phyloP scores from a whole-genome alignment of 2,888 invertebrate genomes.

The Chaitophorus viminalis region DNA sequence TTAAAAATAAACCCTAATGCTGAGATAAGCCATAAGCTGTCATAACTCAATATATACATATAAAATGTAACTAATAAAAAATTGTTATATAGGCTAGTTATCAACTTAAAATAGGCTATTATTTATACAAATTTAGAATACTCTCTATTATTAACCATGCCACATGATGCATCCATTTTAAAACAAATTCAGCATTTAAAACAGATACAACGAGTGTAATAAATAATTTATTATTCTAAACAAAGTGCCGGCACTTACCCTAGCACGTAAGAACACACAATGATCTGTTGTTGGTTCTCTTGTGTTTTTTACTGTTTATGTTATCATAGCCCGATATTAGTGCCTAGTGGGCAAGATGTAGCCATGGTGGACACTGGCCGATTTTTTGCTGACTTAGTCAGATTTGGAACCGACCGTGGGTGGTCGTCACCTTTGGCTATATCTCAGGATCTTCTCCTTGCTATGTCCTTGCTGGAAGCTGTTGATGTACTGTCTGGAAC shows the following conservation, averaged over 20 bases:
- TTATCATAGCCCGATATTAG: slow-evolving; percentile 54
- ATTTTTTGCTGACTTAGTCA: slow-evolving; percentile 40
- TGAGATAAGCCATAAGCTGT: slow-evolving; percentile 59
- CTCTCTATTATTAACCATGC: slow-evolving; percentile 44
- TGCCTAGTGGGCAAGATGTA: slow-evolving; percentile 55
- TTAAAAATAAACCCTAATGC: slow-evolving; percentile 58
- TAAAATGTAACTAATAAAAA: slow-evolving; percentile 42
- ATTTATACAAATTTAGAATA: slow-evolving; percentile 59
- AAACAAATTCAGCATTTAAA: slow-evolving; percentile 15
- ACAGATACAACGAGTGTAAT: background rate
- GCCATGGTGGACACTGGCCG: slow-evolving; percentile 40
- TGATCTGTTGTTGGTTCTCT: background rate
- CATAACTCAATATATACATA: slow-evolving; percentile 53
- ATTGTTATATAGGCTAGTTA: slow-evolving; percentile 54
- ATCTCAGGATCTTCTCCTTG: slow-evolving; percentile 63
- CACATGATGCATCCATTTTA: slow-evolving; percentile 11
- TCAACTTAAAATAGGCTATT: slow-evolving; percentile 54
- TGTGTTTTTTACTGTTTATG: slow-evolving; percentile 19
- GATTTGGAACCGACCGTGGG: slow-evolving; percentile 55
- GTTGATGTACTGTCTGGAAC: slow-evolving; percentile 38
- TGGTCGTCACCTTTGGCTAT: slow-evolving; percentile 62
- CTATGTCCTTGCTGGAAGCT: slow-evolving; percentile 57
- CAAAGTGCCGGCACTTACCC: slow-evolving; percentile 61
- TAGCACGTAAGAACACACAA: slow-evolving; percentile 16
- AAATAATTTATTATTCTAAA: slow-evolving; percentile 58